A percentile compares a stretch with the other conserved stretches of the same genome.
Conservation (phyloP, 2,113 vertebrate species). For the Macrotus californicus region DNA sequence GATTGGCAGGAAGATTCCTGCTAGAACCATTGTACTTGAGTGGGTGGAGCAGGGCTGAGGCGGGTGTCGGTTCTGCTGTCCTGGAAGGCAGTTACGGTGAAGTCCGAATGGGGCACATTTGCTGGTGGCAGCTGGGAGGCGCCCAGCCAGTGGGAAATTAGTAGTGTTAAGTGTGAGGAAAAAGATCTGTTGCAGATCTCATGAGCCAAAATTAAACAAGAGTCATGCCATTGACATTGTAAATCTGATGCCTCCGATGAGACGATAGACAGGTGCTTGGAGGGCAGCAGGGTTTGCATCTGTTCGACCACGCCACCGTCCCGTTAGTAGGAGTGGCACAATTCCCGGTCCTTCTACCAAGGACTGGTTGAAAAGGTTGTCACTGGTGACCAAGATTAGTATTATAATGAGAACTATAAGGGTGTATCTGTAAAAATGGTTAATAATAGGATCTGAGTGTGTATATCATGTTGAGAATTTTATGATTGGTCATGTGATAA, state of each 20-base stretch:
- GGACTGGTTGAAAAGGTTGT: background rate
- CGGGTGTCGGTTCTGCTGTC: background rate
- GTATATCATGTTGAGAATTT: background rate
- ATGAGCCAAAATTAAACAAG: background rate
- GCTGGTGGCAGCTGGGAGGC: too few relatives aligned
- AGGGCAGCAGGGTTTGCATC: background rate
- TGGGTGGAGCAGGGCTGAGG: background rate
- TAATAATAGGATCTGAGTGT: background rate
- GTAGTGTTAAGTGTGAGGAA: background rate
- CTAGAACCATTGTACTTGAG: background rate
- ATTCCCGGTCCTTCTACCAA: background rate
- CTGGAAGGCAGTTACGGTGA: too few relatives aligned
- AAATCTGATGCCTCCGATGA: background rate
- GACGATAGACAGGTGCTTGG: background rate
- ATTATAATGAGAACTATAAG: background rate
- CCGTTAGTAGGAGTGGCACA: background rate
- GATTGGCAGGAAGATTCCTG: background rate
- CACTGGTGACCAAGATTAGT: background rate
- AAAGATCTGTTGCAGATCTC: background rate
- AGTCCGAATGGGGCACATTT: background rate
- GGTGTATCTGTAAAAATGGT: background rate
- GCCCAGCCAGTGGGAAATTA: background rate
- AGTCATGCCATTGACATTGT: background rate
- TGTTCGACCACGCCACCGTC: rapidly evolving
- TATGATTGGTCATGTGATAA: background rate